Evolutionary conservation across 2,797 vertebrate genomes (phyloP), one percentile per base, ranked within the genome.

Genomic region (Mormyrops boulengeri): DNA sequence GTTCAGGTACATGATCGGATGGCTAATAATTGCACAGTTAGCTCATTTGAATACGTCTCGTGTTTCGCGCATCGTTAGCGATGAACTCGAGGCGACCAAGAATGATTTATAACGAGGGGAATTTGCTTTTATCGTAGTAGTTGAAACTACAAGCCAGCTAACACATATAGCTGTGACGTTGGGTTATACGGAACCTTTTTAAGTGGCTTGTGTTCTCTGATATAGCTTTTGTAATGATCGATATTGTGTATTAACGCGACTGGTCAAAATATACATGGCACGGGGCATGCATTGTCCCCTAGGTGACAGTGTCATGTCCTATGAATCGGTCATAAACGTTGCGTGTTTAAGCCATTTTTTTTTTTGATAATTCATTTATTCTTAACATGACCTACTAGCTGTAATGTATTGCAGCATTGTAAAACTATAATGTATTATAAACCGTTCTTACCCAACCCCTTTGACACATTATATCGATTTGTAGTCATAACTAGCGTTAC

Each of bases 11-110:
- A 52, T 12, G 50, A 53, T 85, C 84, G 30, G 44, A 47, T 85
- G n/a, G 82, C 82, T 85, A 85, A 85, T 85, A 85, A n/a, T 52
- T 85, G 84, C 84, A 26, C 38, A 44, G 77, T 82, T 47, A 47
- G 77, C 77, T 47, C 9, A 82, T 44, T 19, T 47, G 77, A 44
- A 82, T 19, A 47, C 41, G 38, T n/a, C 4, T 82, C 3, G 19
- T 82, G 38, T 47, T 47, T n/a, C 77, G 41, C 77, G 38, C 41
- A 82, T 82, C 77, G 77, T 82, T 82, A 22, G 38, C 77, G 41
- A 47, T 22, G 19, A 19, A 82, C 77, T 82, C 41, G 69, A 38
- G 41, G 69, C 12, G 14, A 17, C 69, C 34, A 17, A 73, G 69
- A 38, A 73, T 38, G 69, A 73, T 38, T 73, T 73, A 73, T 73